Percentiles rank a stretch among this genome's conserved stretches.
phyloP scores from a whole-genome alignment of 2,888 invertebrate species.

The Cephus runcator region DNA sequence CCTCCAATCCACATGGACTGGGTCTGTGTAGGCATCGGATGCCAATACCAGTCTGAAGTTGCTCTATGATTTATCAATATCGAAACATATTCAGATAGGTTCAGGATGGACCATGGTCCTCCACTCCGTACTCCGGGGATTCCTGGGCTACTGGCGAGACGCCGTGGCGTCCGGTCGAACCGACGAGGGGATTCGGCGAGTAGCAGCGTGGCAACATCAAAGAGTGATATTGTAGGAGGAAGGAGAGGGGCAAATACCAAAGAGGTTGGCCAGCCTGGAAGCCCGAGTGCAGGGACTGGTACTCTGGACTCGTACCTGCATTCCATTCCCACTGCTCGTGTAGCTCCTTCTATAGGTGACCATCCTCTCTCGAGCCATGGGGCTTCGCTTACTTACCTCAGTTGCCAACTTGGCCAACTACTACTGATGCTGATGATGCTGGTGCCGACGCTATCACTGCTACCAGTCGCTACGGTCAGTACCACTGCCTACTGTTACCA shows the following conservation, averaged over 20 bases:
- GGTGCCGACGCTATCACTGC: not conserved
- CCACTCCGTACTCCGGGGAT: not conserved
- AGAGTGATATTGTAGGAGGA: slow-evolving; percentile 1
- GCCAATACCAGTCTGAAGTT: not conserved
- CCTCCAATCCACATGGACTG: not conserved
- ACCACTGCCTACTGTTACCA: not conserved
- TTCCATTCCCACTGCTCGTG: slow-evolving; percentile 65
- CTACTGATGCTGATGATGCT: not conserved
- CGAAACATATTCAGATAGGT: not conserved
- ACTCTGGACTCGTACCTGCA: slow-evolving; percentile 58
- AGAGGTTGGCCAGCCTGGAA: slow-evolving; percentile 42
- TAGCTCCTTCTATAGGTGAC: slow-evolving; percentile 62
- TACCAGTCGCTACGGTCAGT: not conserved
- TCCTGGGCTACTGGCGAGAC: not conserved
- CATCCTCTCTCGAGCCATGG: slow-evolving; percentile 32
- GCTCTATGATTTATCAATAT: not conserved
- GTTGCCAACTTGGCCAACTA: slow-evolving; percentile 2
- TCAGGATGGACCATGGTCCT: not conserved
- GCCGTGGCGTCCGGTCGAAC: not conserved
- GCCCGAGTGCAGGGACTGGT: slow-evolving; percentile 52
- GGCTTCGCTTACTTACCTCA: slow-evolving; percentile 12
- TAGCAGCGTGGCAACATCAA: not conserved
- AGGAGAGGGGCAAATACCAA: slow-evolving; percentile 33
- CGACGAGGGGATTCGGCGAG: not conserved
- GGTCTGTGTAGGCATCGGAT: not conserved